These are phyloP conservation scores for human (Homo sapiens) DNA, from an alignment of 2,113 vertebrate genomes.

Conservation along the genomic window GRCh38 chr1:182295501-182296000, in stretches of 20 bases:
- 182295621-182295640: not conserved
- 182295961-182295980: too few relatives aligned
- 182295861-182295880: too few relatives aligned
- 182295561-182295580: not conserved
- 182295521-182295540: too few relatives aligned
- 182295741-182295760: not conserved
- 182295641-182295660: not conserved
- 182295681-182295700: not conserved
- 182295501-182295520: not conserved
- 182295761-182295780: not conserved
- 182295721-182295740: not conserved
- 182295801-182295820: not conserved
- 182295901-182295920: too few relatives aligned
- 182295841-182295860: too few relatives aligned
- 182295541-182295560: too few relatives aligned
- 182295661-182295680: not conserved
- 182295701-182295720: not conserved
- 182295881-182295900: too few relatives aligned
- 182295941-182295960: too few relatives aligned
- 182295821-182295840: too few relatives aligned
- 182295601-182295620: not conserved
- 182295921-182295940: too few relatives aligned
- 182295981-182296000: not conserved
- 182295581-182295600: not conserved
- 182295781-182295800: not conserved